Percentiles rank a stretch among this genome's conserved stretches.
phyloP scores from a whole-genome alignment of 2,888 invertebrate species.

The Coenonympha glycerion region DNA sequence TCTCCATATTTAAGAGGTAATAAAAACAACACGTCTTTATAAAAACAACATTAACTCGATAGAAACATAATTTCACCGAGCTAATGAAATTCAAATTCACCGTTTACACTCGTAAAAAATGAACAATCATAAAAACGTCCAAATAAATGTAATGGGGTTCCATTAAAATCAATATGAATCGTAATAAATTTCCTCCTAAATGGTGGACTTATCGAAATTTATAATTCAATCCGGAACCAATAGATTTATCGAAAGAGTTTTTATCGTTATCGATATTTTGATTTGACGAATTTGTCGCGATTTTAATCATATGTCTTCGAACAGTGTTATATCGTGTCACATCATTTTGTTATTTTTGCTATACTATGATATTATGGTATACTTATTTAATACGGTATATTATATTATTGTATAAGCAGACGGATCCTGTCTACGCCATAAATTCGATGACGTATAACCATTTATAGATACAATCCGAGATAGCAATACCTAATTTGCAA shows the following conservation, averaged over 20 bases:
- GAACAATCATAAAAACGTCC: constrained; percentile 21
- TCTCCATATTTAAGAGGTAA: not conserved
- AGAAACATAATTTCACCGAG: constrained; percentile 8
- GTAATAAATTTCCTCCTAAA: constrained; percentile 31
- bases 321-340: too few species aligned
- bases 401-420: too few species aligned
- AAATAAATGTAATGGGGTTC: constrained; percentile 24
- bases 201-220: constrained; percentile 27
- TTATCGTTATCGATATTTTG: constrained; percentile 17
- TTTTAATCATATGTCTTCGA: too few species aligned
- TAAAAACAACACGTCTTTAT: not conserved
- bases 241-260: constrained; percentile 19
- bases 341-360: too few species aligned
- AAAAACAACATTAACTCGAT: constrained; percentile 6
- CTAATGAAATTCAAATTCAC: not conserved
- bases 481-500: constrained; percentile 32
- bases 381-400: too few species aligned
- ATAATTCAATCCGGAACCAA: constrained; percentile 28
- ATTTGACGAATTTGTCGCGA: constrained; percentile 24
- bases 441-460: constrained; percentile 8
- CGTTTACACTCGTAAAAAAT: constrained; percentile 9
- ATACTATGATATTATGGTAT: too few species aligned
- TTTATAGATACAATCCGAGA: constrained; percentile 24
- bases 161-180: constrained; percentile 32
- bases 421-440: not conserved